These are phyloP conservation scores for Okamejei kenojei DNA, from an alignment of 2,797 vertebrate species.

Conservation along the genomic window DNA sequence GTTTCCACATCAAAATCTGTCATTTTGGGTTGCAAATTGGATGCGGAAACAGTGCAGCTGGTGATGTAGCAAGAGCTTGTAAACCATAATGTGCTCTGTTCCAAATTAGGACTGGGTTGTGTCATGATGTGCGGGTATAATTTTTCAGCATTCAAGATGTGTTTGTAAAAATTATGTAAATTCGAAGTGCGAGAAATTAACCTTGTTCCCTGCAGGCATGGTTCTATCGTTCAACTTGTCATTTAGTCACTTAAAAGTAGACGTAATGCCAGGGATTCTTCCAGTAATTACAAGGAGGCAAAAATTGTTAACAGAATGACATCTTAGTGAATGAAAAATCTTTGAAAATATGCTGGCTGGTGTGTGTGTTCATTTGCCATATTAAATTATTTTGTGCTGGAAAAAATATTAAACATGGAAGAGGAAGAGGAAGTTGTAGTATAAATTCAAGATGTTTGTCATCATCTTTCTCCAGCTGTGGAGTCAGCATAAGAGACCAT, in stretches of 20 bases:
- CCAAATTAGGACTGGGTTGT: slow-evolving; percentile 1
- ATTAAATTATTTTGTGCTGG: background rate
- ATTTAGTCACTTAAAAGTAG: background rate
- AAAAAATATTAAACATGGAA: slow-evolving; percentile 7
- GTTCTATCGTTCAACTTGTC: background rate
- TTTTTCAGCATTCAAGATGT: slow-evolving; percentile 41
- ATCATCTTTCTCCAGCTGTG: background rate
- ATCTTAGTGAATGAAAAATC: background rate
- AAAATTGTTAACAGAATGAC: background rate
- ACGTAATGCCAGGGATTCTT: background rate
- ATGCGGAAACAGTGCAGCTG: background rate
- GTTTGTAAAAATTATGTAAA: slow-evolving; percentile 41
- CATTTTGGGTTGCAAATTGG: slow-evolving; percentile 17
- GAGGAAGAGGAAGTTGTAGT: background rate
- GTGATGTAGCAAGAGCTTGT: background rate
- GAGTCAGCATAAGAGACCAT: background rate
- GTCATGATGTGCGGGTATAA: slow-evolving; percentile 40
- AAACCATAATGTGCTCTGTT: background rate
- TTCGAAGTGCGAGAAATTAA: slow-evolving; percentile 33
- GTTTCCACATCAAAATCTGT: no score
- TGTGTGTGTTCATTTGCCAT: background rate
- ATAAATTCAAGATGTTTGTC: background rate
- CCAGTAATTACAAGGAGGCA: background rate
- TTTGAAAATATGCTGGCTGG: background rate
- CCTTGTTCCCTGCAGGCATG: slow-evolving; percentile 29